These are phyloP conservation scores for Agrotis exclamationis DNA, from an alignment of 2,888 invertebrate genomes.

Conservation along the genomic window DNA sequence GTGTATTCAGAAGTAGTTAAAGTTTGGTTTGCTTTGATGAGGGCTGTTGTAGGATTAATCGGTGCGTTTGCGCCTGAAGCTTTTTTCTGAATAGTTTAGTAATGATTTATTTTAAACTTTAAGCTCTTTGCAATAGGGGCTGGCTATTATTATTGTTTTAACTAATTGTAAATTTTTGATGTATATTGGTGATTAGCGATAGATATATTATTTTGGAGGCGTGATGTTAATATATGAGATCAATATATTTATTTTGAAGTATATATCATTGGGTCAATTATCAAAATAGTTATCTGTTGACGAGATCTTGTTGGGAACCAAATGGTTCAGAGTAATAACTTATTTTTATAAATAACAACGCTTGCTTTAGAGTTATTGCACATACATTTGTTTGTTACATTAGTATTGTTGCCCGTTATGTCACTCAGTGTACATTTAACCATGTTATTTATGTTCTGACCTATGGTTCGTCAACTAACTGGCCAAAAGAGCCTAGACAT, in stretches of 20 bases:
- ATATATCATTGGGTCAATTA: conserved; percentile 60
- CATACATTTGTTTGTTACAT: too few species aligned
- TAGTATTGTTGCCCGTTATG: too few species aligned
- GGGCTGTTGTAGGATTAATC: conserved; percentile 31
- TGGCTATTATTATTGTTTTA: conserved; percentile 66
- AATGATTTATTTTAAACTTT: conserved; percentile 63
- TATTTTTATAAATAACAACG: conserved; percentile 11
- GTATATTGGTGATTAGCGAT: conserved; percentile 71
- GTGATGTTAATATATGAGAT: conserved; percentile 71
- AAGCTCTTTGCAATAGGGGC: conserved; percentile 55
- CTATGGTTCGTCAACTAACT: too few species aligned
- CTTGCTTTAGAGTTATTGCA: background rate
- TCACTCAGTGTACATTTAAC: background rate
- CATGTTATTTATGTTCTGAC: too few species aligned
- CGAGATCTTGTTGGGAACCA: conserved; percentile 44
- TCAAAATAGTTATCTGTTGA: conserved; percentile 54
- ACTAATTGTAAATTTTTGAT: conserved; percentile 68
- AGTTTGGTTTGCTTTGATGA: conserved; percentile 17
- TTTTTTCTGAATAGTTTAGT: conserved; percentile 60
- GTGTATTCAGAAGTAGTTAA: background rate
- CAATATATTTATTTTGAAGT: conserved; percentile 57
- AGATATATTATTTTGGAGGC: conserved; percentile 73
- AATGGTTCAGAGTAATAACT: conserved; percentile 21
- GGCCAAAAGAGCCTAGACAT: too few species aligned
- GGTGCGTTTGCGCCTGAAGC: conserved; percentile 54